Evolutionary conservation across 2,888 invertebrate genomes (phyloP), one percentile per base, ranked within the genome.

Genomic region (Psylliodes chrysocephalus): DNA sequence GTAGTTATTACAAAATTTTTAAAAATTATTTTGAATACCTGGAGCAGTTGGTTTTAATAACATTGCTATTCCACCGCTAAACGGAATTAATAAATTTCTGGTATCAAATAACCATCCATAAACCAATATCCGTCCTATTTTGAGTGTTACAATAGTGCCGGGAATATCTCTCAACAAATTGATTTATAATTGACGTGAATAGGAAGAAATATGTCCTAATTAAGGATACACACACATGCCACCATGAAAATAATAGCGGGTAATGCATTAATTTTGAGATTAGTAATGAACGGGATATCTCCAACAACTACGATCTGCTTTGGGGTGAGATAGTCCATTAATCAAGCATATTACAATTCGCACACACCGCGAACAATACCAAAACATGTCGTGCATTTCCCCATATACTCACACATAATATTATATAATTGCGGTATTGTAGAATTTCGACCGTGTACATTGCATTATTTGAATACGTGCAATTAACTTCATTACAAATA

Each of bases 341-440:
- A 72, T 72, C 69, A 72, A 49, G 42, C 67, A 46, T 60, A 70
- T 71, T 70, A 70, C 72, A 66, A 69, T 71, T 66, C 67, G 64
- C 54, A 62, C 64, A 64, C 51, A 68, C 67, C 69, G 54, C 61
- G 60, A 65, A 68, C 69, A 71, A 71, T 69, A 61, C 69, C 63
- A 64, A 64, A 69, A 71, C 71, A 71, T 55, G 62, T 64, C 59
- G 54, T 59, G 60, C 55, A 67, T 64, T 63, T 42, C 42, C 44
- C 52, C 44, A 51, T 59, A 61, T 60, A 47, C 63, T 54, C 60
- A 40, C 59, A 66, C 63, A 52, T 55, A 59, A 52, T 60, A 55
- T 56, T 64, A 60, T 60, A 60, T 56, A 46, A 56, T 52, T 57
- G 47, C 60, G 17, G 33, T 7, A 19, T 52, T 12, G 47, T 42